phyloP scores from a whole-genome alignment of 2,888 invertebrate species.

The Auanema sp. region DNA sequence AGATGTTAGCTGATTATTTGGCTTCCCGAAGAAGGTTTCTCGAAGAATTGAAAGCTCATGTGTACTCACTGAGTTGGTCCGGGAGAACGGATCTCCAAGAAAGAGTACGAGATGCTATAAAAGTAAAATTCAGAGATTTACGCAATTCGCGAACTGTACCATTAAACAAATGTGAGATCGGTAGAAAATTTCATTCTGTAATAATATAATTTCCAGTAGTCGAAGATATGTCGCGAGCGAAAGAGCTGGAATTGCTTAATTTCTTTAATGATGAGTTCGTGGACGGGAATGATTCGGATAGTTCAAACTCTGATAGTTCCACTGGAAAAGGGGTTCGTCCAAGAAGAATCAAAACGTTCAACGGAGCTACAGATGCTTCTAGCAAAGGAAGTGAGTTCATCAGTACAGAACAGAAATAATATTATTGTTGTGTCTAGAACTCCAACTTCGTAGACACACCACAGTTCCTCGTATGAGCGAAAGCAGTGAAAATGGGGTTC shows the following conservation, averaged over 20 bases:
- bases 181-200: neutral
- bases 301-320: constrained; percentile 23
- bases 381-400: constrained; percentile 6
- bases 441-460: constrained; percentile 37
- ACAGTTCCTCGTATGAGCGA: constrained; percentile 37
- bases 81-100: constrained; percentile 32
- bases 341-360: constrained; percentile 41
- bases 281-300: constrained; percentile 31
- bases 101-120: constrained; percentile 36
- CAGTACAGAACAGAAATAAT: neutral
- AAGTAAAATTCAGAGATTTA: constrained; percentile 35
- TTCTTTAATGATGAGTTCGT: constrained; percentile 41
- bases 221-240: constrained; percentile 33
- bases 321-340: constrained; percentile 18
- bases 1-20: constrained; percentile 26
- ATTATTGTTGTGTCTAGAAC: constrained; percentile 24
- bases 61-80: constrained; percentile 29
- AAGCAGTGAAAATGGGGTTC: neutral
- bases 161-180: constrained; percentile 32
- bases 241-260: constrained; percentile 38
- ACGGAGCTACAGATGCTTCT: constrained; percentile 26
- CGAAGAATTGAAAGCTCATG: constrained; percentile 25
- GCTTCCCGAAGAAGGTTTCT: constrained; percentile 31
- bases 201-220: constrained; percentile 28
- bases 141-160: constrained; percentile 32